phyloP scores from a whole-genome alignment of 2,888 invertebrate species.

The Tachystola acroxantha region DNA sequence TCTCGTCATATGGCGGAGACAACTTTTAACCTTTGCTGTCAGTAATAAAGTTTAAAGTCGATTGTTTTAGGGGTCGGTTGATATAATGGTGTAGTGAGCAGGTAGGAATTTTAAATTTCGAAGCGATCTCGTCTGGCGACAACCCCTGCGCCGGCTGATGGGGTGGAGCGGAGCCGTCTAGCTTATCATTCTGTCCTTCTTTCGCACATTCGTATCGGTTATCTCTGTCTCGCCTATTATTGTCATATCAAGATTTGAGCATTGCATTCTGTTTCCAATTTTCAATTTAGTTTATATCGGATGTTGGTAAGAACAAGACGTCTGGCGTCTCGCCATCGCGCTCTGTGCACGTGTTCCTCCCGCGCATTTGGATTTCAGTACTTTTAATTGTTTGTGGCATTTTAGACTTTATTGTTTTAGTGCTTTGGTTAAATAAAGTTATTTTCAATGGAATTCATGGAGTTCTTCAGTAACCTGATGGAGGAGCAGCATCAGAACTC shows the following conservation, averaged over 20 bases:
- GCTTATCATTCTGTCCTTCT: slow-evolving; percentile 42
- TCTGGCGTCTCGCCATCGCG: slow-evolving; percentile 60
- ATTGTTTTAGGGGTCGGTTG: slow-evolving; percentile 19
- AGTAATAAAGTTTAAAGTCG: slow-evolving; percentile 47
- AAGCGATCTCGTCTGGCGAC: slow-evolving; percentile 69
- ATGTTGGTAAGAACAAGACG: slow-evolving; percentile 72
- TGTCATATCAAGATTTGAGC: slow-evolving; percentile 76
- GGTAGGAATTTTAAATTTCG: slow-evolving; percentile 67
- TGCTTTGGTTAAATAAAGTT: slow-evolving; percentile 24
- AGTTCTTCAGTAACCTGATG: slow-evolving; percentile 60
- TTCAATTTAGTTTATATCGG: slow-evolving; percentile 77
- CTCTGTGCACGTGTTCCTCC: slow-evolving; percentile 54
- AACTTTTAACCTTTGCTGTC: slow-evolving; percentile 26
- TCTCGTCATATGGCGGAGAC: slow-evolving; percentile 20
- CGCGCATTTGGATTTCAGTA: slow-evolving; percentile 29
- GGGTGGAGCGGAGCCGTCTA: slow-evolving; percentile 70
- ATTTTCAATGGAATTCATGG: slow-evolving; percentile 65
- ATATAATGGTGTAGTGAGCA: slow-evolving; percentile 45
- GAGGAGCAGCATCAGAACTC: slow-evolving; percentile 51
- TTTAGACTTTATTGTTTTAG: slow-evolving; percentile 22
- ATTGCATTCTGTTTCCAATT: slow-evolving; percentile 77
- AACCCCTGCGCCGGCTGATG: slow-evolving; percentile 69
- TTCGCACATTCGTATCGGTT: slow-evolving; percentile 34
- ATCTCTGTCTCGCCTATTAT: slow-evolving; percentile 73
- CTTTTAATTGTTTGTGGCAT: slow-evolving; percentile 32